Conservation (phyloP, 2,113 vertebrate species). For the Ciconia boyciana region DNA sequence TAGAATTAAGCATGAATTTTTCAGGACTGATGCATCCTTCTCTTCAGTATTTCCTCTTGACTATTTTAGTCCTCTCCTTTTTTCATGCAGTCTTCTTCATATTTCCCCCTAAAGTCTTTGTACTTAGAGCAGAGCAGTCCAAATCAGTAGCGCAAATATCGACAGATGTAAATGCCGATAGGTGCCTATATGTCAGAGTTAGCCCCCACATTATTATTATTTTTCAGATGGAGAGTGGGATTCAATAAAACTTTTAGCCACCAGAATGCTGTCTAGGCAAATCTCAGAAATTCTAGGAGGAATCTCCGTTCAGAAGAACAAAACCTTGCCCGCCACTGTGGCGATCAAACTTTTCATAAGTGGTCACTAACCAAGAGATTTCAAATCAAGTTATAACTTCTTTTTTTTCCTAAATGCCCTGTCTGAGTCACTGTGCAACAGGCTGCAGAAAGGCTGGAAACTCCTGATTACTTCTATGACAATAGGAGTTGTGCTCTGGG, state of each 20-base stretch:
- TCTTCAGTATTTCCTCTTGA: not conserved
- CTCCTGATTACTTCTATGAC: not conserved
- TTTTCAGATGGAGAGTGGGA: not conserved
- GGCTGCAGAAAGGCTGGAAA: not conserved
- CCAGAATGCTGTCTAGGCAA: not conserved
- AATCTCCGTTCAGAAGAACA: not conserved
- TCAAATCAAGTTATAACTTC: not conserved
- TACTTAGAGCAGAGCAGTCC: not conserved
- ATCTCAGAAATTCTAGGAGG: not conserved
- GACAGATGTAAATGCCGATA: not conserved
- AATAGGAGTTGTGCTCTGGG: not conserved
- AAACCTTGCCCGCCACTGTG: not conserved
- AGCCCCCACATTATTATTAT: accelerated
- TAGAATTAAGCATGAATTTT: conserved; percentile 28
- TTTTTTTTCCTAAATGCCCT: not conserved
- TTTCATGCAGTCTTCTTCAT: not conserved
- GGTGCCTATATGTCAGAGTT: not conserved
- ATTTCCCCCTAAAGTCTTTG: not conserved
- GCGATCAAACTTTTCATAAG: not conserved
- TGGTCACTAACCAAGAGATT: not conserved
- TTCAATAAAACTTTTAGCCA: not conserved
- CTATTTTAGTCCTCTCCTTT: not conserved
- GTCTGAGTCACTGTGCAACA: not conserved
- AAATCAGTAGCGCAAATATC: not conserved
- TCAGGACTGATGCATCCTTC: not conserved